Evolutionary conservation across 2,113 vertebrate genomes (phyloP).

Genomic region (Muntiacus muntjak): DNA sequence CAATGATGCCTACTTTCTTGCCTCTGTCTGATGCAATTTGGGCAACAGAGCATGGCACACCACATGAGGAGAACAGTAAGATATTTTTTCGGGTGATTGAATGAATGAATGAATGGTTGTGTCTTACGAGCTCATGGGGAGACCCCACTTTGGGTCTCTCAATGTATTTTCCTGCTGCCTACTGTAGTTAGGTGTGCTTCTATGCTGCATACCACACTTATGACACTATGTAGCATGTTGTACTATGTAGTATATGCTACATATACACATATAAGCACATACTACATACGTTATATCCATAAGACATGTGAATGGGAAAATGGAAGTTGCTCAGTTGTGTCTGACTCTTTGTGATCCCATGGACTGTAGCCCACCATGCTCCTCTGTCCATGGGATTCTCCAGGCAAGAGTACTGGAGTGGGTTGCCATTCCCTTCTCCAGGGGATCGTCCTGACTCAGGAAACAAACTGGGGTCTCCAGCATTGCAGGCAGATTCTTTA

Average conservation of each 20-base stretch:
- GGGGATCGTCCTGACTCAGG: neutral
- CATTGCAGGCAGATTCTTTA: neutral
- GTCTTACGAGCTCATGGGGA: neutral
- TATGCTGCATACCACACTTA: rapidly evolving
- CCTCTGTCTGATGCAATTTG: slow-evolving; percentile 18
- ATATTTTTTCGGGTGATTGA: neutral
- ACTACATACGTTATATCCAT: neutral
- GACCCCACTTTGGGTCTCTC: neutral
- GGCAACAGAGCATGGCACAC: neutral
- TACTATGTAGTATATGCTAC: neutral
- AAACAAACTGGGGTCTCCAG: neutral
- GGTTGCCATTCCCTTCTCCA: neutral
- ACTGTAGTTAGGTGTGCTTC: neutral
- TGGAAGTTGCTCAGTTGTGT: neutral
- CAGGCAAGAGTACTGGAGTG: neutral
- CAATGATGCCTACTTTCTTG: slow-evolving; percentile 65
- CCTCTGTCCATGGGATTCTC: neutral
- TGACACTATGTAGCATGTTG: rapidly evolving
- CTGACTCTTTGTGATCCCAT: neutral
- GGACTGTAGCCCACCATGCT: neutral
- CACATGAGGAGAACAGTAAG: neutral
- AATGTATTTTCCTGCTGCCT: neutral
- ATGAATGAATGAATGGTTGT: neutral
- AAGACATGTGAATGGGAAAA: neutral
- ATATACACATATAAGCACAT: neutral